A percentile compares a stretch with the other conserved stretches of the same genome.
Conservation (phyloP, 1,140 invertebrate genomes). For the Nasonia longicornis region DNA sequence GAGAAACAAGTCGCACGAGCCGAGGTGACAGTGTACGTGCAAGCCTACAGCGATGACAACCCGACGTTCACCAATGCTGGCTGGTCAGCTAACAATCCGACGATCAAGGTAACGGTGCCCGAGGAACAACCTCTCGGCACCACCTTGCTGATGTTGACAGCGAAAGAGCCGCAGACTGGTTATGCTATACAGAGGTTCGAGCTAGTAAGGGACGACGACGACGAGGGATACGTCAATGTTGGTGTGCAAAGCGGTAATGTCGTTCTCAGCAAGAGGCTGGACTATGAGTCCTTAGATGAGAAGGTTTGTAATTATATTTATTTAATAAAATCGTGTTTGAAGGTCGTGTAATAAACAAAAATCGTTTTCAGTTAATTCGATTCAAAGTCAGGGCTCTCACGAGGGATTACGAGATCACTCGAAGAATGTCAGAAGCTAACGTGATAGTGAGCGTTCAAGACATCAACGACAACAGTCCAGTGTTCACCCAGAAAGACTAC, state of each 20-base stretch:
- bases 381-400: slow-evolving; percentile 80
- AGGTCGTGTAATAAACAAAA: not conserved
- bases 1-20: slow-evolving; percentile 76
- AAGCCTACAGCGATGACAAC: slow-evolving; percentile 83
- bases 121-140: slow-evolving; percentile 85
- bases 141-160: slow-evolving; percentile 79
- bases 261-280: slow-evolving; percentile 77
- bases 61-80: slow-evolving; percentile 80
- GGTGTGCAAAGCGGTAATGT: slow-evolving; percentile 78
- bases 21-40: slow-evolving; percentile 84
- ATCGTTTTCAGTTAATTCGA: slow-evolving; percentile 68
- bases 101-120: slow-evolving; percentile 76
- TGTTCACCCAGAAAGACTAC: slow-evolving; percentile 78
- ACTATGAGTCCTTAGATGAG: slow-evolving; percentile 78
- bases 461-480: slow-evolving; percentile 84
- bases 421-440: slow-evolving; percentile 76
- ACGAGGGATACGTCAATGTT: slow-evolving; percentile 70
- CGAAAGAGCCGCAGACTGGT: slow-evolving; percentile 79
- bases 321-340: not conserved
- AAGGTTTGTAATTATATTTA: slow-evolving; percentile 67
- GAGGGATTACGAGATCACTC: slow-evolving; percentile 75
- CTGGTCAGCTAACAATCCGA: slow-evolving; percentile 76
- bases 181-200: slow-evolving; percentile 75
- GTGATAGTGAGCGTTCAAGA: slow-evolving; percentile 80
- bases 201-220: slow-evolving; percentile 63